Evolutionary conservation across 2,888 invertebrate genomes (phyloP), one percentile per base, ranked within the genome.

Genomic region (Drosophila anomalata): DNA sequence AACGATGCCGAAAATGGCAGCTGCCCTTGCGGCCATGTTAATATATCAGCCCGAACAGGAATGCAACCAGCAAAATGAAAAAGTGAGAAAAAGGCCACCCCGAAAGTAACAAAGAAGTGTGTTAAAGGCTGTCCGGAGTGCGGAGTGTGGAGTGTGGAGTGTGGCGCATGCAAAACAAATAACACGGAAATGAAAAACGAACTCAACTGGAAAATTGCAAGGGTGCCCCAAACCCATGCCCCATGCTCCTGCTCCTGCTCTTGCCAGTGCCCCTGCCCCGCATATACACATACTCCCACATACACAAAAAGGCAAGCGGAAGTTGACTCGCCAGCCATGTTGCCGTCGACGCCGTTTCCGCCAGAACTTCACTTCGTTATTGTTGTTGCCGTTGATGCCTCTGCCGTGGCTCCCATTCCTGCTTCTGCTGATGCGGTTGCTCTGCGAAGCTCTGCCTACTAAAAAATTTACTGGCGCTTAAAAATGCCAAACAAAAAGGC

Each of bases 161-260:
- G 66, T 31, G 63, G 55, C 44, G 67, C 57, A 85, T 83, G 76
- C 69, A 88, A 84, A 88, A 75, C 88, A 84, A 88, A 84, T 86
- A 84, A 83, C 61, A 86, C 63, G 78, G 87, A 88, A 84, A 88
- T 88, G 88, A 86, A 86, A 84, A 86, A 83, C 78, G 84, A 88
- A 84, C 88, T 73, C 87, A 53, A 80, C 80, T 86, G 84, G 83
- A 84, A 84, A 88, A 84, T 86, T 84, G 84, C 86, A 78, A 66
- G 68, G 20, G 41, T 42, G 8, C 41, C 41, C 11, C 41, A 44
- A 52, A 52, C 48, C 53, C 53, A 62, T 58, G 36, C n/a, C 6
- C n/a, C 14, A 14, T 14, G 9, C 20, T 8, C 66, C 61, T 51
- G 50, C 52, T 7, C 66, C 22, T 14, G 14, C 14, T 14, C 14